Base-by-base conservation (phyloP, 1,140 invertebrate genomes). In the Papilio aristodemus region DNA sequence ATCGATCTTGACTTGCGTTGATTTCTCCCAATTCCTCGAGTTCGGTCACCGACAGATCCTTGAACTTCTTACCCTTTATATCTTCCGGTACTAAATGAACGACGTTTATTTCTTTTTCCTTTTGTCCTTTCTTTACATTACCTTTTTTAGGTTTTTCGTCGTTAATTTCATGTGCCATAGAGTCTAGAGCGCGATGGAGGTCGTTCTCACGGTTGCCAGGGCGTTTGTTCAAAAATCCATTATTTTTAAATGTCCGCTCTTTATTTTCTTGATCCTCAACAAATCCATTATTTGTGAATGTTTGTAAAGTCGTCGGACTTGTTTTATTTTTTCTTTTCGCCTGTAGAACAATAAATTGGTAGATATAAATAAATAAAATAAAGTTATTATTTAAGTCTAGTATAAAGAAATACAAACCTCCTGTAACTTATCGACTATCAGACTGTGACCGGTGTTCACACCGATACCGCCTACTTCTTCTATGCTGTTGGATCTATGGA, bases 371-470 rank as follows among this genome's bases (percentile, higher is more conserved):
- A 32, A 69, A 39, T 13, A 8, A 43, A 5, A 43, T 0, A 17
- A 4, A 39, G 13, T 39, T 39, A 4, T 13, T 13, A 39, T 39
- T 39, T 13, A 39, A 39, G 10, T 13, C 11, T 39, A 4, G 38
- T 39, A 39, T 19, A 14, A 7, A 46, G 10, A 14, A 43, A 19
- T 46, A 76, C 67, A 46, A 67, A 86, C 88, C 73, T 89, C 81
- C 13, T 81, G 73, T 1, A 93, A 70, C 62, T 92, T 92, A 11
- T 92, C 89, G 0, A 93, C 81, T 25, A 92, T 85, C 0, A 88
- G 77, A 25, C 83, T 90, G 69, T 93, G 93, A 0, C 93, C 93
- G 1, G 93, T 92, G 82, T 94, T 94, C 22, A 92, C 80, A 0
- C 93, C 93, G 10, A 94, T 92, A 4, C 86, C 84, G 7, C 90